These are phyloP conservation scores for Caerostris darwini DNA, from an alignment of 1,140 invertebrate genomes.

Conservation along the genomic window DNA sequence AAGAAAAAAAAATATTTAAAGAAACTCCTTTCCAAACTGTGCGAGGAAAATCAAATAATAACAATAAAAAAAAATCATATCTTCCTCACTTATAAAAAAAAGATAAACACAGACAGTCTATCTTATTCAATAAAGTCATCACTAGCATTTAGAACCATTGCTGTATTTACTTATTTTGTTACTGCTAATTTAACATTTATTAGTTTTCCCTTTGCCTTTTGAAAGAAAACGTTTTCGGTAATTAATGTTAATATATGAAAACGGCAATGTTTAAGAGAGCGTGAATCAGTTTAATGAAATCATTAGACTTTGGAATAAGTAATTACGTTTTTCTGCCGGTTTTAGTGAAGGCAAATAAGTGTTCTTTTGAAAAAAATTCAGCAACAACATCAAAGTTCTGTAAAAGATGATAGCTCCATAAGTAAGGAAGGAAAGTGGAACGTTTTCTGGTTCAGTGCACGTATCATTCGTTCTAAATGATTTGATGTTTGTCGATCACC, in stretches of 20 bases:
- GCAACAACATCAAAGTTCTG: neutral
- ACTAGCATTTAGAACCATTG: neutral
- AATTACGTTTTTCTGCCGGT: neutral
- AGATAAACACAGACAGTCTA: neutral
- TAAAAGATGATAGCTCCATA: neutral
- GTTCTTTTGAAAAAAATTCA: neutral
- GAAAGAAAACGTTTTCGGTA: neutral
- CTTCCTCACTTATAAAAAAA: neutral
- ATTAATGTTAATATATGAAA: slow-evolving; percentile 39
- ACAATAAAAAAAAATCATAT: neutral
- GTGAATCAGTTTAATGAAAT: slow-evolving; percentile 31
- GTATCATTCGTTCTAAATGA: neutral
- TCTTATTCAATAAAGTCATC: neutral
- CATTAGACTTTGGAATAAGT: neutral
- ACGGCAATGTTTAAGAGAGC: neutral
- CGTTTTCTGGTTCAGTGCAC: neutral
- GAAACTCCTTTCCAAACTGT: neutral
- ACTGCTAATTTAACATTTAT: neutral
- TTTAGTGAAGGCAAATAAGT: neutral
- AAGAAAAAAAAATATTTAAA: neutral
- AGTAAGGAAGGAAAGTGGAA: neutral
- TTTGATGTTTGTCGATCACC: neutral
- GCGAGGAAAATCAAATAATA: neutral
- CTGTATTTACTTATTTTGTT: neutral
- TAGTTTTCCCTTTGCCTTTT: neutral